Conservation (phyloP, 37 sponge, comb jelly and placozoan genomes). For the Aplysina aerophoba region DNA sequence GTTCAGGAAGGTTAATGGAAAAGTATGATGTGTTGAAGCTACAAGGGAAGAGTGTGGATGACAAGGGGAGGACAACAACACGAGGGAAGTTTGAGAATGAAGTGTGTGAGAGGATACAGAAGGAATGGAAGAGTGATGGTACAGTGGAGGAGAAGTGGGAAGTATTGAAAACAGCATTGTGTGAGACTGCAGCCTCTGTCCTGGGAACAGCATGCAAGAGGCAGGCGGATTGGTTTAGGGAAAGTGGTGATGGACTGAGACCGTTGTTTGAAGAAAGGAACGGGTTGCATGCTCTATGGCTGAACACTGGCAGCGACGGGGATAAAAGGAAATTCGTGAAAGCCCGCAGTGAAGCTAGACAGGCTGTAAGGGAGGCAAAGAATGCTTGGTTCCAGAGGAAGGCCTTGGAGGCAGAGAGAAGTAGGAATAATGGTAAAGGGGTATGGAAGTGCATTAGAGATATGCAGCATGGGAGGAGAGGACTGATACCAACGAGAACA, state of each 20-base stretch:
- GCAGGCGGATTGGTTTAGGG: conserved; percentile 19
- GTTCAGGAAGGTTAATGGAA: neutral
- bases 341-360: neutral
- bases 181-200: neutral
- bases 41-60: conserved; percentile 17
- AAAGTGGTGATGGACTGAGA: neutral
- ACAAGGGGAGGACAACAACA: conserved; percentile 26
- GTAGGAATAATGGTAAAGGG: conserved; percentile 27
- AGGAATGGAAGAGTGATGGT: neutral
- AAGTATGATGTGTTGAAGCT: conserved; percentile 34
- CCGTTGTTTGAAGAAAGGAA: conserved; percentile 3
- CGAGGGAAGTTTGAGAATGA: neutral
- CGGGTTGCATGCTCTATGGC: conserved; percentile 12
- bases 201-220: neutral
- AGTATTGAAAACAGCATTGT: neutral
- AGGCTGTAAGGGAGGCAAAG: conserved; percentile 31
- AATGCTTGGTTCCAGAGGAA: conserved; percentile 36
- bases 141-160: conserved; percentile 10
- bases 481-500: conserved; percentile 23
- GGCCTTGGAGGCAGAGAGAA: conserved; percentile 48
- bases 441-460: conserved; percentile 49
- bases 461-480: conserved; percentile 46
- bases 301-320: conserved; percentile 4
- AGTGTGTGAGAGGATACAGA: neutral
- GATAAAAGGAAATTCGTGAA: conserved; percentile 4